These are phyloP conservation scores for Lamellibrachia columna DNA, from an alignment of 2,888 invertebrate species.

Conservation along the genomic window DNA sequence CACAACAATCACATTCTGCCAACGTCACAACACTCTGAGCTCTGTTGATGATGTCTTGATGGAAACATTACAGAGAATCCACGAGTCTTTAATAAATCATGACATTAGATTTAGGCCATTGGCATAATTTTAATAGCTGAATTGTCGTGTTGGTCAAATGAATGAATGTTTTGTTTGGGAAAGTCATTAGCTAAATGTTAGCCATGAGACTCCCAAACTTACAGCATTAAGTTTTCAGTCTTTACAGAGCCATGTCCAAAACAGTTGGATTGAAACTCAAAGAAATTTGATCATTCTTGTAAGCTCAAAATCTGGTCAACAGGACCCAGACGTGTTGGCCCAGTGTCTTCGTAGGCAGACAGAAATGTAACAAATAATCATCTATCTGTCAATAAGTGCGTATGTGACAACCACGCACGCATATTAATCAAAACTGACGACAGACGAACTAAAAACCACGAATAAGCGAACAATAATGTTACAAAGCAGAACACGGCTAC, in stretches of 20 bases:
- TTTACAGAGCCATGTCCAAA: not conserved
- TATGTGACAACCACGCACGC: not conserved
- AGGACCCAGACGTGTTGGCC: not conserved
- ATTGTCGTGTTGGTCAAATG: not conserved
- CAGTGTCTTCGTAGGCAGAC: slow-evolving; percentile 16
- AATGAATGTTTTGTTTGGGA: too few relatives aligned
- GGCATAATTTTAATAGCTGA: not conserved
- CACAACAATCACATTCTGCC: not conserved
- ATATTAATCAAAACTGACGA: not conserved
- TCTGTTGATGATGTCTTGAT: not conserved
- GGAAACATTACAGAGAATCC: not conserved
- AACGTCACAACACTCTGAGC: not conserved
- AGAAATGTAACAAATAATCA: slow-evolving; percentile 16
- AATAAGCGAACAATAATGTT: slow-evolving; percentile 16
- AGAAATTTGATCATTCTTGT: not conserved
- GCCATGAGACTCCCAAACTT: not conserved
- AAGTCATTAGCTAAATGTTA: too few relatives aligned
- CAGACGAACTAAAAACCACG: slow-evolving; percentile 12
- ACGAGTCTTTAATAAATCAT: too few relatives aligned
- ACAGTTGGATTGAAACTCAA: not conserved
- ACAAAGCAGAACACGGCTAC: slow-evolving; percentile 11
- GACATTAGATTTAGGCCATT: not conserved
- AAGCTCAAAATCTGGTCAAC: not conserved
- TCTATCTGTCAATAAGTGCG: not conserved
- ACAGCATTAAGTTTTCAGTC: too few relatives aligned